Conservation (phyloP, 37 sponge, comb jelly and placozoan species). For the Cliona cf. orientalis region DNA sequence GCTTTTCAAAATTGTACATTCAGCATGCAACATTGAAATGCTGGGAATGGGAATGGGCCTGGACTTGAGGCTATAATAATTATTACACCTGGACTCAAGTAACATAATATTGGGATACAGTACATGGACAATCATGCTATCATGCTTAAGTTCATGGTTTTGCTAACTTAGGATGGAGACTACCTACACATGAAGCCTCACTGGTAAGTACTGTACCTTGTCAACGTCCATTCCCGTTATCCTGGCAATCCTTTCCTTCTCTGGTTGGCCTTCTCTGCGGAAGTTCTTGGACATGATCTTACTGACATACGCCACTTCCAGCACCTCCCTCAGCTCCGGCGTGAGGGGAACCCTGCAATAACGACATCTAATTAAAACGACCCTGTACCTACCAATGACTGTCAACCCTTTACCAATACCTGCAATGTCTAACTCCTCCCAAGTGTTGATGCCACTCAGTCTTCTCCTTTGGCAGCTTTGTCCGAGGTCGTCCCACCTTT, state of each 20-base stretch:
- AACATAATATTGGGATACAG: no score
- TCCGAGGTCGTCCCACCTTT: constrained; percentile 32
- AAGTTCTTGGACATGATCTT: constrained; percentile 78
- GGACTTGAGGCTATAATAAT: no score
- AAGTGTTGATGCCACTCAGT: constrained; percentile 67
- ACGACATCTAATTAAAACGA: neutral
- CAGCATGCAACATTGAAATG: no score
- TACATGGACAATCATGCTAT: no score
- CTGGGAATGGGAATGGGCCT: no score
- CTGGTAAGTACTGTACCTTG: no score
- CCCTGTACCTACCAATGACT: neutral
- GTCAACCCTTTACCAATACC: constrained; percentile 5
- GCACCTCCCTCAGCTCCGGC: constrained; percentile 64
- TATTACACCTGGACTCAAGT: no score
- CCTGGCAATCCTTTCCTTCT: constrained; percentile 77
- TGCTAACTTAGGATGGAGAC: neutral
- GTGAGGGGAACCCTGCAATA: constrained; percentile 59
- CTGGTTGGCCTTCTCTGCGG: constrained; percentile 79
- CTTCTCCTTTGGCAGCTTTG: constrained; percentile 23
- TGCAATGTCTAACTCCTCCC: constrained; percentile 47
- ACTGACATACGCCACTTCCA: constrained; percentile 81
- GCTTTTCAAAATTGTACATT: no score
- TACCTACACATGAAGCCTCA: no score
- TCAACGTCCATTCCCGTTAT: constrained; percentile 68
- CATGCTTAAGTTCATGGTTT: no score